A percentile compares a stretch with the other conserved stretches of the same genome.
These are phyloP conservation scores for Aurelia sp. DNA, from an alignment of 30 jellyfish, hydroid and myxozoan species.

Conservation along the genomic window DNA sequence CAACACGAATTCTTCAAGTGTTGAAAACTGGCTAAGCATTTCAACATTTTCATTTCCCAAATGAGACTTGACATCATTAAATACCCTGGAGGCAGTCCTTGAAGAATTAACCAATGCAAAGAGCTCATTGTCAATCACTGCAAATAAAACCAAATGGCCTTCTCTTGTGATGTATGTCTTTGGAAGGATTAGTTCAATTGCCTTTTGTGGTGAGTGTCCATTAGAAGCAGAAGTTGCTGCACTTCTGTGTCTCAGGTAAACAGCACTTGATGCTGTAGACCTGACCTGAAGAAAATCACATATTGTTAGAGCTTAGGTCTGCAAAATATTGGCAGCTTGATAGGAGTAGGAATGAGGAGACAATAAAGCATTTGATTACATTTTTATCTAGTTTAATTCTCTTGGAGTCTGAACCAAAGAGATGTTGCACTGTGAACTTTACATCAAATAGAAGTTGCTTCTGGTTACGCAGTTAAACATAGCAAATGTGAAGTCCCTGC, in stretches of 20 bases:
- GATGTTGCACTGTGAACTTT: too few relatives aligned
- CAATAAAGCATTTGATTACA: too few relatives aligned
- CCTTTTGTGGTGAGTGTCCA: constrained; percentile 8
- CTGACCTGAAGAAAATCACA: not conserved
- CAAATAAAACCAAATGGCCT: constrained; percentile 44
- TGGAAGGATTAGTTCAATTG: constrained; percentile 38
- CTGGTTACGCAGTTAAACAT: too few relatives aligned
- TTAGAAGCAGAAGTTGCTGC: not conserved
- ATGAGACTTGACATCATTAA: not conserved
- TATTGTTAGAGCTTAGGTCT: too few relatives aligned
- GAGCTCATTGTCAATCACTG: constrained; percentile 54
- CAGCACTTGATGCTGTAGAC: constrained; percentile 21
- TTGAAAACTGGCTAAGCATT: constrained; percentile 17
- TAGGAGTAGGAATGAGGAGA: too few relatives aligned
- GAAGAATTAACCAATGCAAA: constrained; percentile 59
- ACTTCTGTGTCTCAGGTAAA: constrained; percentile 4
- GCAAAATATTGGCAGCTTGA: too few relatives aligned
- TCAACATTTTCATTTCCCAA: constrained; percentile 7
- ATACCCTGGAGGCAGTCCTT: not conserved
- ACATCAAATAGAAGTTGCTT: too few relatives aligned
- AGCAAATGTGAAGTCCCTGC: too few relatives aligned
- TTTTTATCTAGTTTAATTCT: too few relatives aligned
- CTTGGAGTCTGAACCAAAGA: too few relatives aligned
- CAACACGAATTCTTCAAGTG: constrained; percentile 51
- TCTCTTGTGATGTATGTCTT: constrained; percentile 54